Evolutionary conservation across 1,140 invertebrate genomes (phyloP).

Genomic region (Oreohelix idahoensis): DNA sequence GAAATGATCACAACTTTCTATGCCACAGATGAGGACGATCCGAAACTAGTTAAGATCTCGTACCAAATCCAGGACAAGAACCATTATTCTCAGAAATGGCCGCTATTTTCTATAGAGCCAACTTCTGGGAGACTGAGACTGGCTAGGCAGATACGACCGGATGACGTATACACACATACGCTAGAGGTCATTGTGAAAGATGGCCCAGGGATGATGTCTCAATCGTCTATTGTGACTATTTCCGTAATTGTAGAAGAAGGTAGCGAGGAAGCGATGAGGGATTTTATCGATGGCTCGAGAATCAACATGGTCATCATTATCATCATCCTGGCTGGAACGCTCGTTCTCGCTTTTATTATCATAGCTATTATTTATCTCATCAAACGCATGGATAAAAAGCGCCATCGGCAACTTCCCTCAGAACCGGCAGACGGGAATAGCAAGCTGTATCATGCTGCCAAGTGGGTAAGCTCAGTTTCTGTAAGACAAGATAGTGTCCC

Average conservation of each 20-base stretch:
- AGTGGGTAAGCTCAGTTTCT: constrained; percentile 45
- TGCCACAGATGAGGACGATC: constrained; percentile 59
- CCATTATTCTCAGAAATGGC: constrained; percentile 64
- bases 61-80: constrained; percentile 68
- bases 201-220: not conserved
- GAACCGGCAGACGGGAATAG: not conserved
- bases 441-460: constrained; percentile 46
- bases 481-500: not conserved
- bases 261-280: constrained; percentile 30
- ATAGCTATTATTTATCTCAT: constrained; percentile 40
- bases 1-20: constrained; percentile 50
- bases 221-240: constrained; percentile 18
- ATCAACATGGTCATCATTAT: constrained; percentile 39
- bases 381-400: constrained; percentile 32
- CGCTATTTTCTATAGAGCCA: constrained; percentile 88
- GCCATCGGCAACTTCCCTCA: not conserved
- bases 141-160: constrained; percentile 74
- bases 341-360: constrained; percentile 33
- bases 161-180: constrained; percentile 33
- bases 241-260: constrained; percentile 30
- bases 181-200: constrained; percentile 34
- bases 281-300: constrained; percentile 1
- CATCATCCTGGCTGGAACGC: constrained; percentile 38
- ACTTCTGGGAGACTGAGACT: constrained; percentile 89
- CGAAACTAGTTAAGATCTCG: constrained; percentile 47